Evolutionary conservation across 2,888 invertebrate species (phyloP).

Genomic region (Thumatha senex): DNA sequence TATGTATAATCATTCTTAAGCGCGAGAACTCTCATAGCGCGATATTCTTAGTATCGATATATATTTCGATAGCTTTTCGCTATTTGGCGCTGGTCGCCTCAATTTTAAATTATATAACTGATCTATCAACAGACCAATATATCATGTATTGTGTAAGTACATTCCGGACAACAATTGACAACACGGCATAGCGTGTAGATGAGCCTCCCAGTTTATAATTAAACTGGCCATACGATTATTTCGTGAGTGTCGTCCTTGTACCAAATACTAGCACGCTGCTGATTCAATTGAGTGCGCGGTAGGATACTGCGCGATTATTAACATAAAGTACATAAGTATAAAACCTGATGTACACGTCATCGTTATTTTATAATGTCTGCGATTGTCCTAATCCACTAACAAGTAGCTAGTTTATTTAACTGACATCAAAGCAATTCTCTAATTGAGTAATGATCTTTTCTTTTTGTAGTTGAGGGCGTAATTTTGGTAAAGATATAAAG

Average conservation of each 20-base stretch:
- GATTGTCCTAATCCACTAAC: background rate
- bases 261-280: slow-evolving; percentile 54
- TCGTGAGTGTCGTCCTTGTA: slow-evolving; percentile 58
- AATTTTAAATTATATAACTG: too few species aligned
- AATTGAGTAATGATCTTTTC: too few species aligned
- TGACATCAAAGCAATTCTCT: background rate
- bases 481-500: too few species aligned
- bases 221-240: slow-evolving; percentile 45
- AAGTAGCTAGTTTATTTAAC: background rate
- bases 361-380: background rate
- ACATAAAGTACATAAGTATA: slow-evolving; percentile 34
- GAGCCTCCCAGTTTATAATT: slow-evolving; percentile 37
- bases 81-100: too few species aligned
- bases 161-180: background rate
- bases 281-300: slow-evolving; percentile 56
- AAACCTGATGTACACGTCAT: background rate
- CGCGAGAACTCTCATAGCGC: too few species aligned
- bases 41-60: too few species aligned
- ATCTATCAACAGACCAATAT: too few species aligned
- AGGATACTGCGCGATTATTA: slow-evolving; percentile 42
- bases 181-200: slow-evolving; percentile 20
- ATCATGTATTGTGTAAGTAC: too few species aligned
- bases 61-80: too few species aligned
- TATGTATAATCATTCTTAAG: too few species aligned
- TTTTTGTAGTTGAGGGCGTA: too few species aligned